These are phyloP conservation scores for Tenthredo scrophulariae DNA, from an alignment of 2,888 invertebrate species.

Conservation along the genomic window DNA sequence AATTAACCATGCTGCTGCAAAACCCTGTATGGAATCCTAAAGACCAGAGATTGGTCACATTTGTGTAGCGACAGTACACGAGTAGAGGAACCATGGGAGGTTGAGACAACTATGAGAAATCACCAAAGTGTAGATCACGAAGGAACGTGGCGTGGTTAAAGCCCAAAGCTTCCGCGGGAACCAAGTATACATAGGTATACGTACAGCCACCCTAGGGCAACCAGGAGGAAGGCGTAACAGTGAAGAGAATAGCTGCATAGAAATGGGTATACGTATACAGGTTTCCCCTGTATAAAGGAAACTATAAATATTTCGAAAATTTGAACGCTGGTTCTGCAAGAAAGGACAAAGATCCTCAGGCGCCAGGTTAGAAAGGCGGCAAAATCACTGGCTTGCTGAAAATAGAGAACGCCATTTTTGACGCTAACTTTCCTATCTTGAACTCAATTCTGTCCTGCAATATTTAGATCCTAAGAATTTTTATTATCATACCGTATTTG, in stretches of 20 bases:
- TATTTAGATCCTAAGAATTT: background rate
- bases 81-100: background rate
- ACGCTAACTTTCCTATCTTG: background rate
- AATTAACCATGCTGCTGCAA: background rate
- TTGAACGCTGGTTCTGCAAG: background rate
- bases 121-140: slow-evolving; percentile 5
- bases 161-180: slow-evolving; percentile 9
- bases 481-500: background rate
- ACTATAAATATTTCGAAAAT: background rate
- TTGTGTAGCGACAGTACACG: background rate
- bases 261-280: background rate
- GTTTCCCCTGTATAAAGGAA: background rate
- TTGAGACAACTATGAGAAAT: slow-evolving; percentile 13
- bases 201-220: background rate
- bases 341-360: background rate
- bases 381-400: background rate
- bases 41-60: background rate
- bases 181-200: background rate
- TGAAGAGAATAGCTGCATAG: slow-evolving; percentile 13
- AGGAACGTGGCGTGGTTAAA: background rate
- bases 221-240: background rate
- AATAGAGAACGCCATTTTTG: background rate
- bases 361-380: too few relatives aligned
- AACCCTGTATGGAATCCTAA: background rate
- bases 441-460: background rate